phyloP scores from a whole-genome alignment of 2,113 vertebrate species.

The Tinamus guttatus region DNA sequence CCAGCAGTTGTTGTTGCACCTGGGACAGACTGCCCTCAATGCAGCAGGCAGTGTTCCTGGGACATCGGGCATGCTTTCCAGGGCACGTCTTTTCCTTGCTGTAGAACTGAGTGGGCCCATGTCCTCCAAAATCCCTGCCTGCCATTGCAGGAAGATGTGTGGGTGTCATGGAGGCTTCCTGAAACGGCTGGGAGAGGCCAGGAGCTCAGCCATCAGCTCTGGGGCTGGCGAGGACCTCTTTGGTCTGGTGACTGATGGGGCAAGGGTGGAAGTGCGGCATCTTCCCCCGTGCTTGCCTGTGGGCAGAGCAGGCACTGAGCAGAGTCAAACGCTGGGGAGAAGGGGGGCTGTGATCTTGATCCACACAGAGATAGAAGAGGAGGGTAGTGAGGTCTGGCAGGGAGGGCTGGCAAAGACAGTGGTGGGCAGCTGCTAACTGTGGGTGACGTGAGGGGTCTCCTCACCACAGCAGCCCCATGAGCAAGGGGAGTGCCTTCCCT shows the following conservation, averaged over 20 bases:
- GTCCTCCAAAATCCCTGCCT: not conserved
- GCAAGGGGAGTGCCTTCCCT: too few species aligned
- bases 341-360: not conserved
- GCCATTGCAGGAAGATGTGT: not conserved
- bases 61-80: not conserved
- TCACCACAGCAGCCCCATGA: too few species aligned
- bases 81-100: not conserved
- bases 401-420: too few species aligned
- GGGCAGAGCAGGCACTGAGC: not conserved
- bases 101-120: fast-evolving
- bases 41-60: too few species aligned
- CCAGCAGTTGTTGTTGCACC: not conserved
- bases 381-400: too few species aligned
- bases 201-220: not conserved
- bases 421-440: too few species aligned
- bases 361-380: too few species aligned
- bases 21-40: too few species aligned
- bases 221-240: not conserved
- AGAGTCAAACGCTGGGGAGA: not conserved
- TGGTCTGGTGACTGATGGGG: not conserved
- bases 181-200: fast-evolving
- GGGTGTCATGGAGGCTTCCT: not conserved
- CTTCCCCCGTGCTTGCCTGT: not conserved
- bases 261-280: not conserved
- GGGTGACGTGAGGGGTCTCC: too few species aligned